Evolutionary conservation across 2,888 invertebrate species (phyloP), one percentile per base, ranked within the genome.

Genomic region (Hirtodrosophila trivittata): DNA sequence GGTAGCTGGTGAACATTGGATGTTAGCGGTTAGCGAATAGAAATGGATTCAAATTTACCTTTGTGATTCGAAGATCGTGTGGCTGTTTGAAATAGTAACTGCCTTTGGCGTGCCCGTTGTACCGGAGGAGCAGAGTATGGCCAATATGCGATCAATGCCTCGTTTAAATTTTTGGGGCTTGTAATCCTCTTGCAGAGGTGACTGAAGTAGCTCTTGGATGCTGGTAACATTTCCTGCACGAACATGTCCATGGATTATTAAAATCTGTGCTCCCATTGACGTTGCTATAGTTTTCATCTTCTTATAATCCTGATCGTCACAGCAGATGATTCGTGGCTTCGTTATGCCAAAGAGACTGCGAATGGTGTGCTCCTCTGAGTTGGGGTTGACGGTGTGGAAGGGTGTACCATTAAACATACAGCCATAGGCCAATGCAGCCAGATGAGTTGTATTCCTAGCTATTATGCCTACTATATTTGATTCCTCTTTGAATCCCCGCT

Each of bases 51-150:
- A 3, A 0, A 26, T 21, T 28, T 30, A 84, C 81, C 86, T 72
- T 25, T 77, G 67, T 1, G 45, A 12, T 12, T 82, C 78, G 16
- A 82, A 82, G 1, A 82, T 57, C 10, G 59, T 60, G 3, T 75
- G 78, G 3, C 87, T 82, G 12, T 82, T 82, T 1, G 81, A 72
- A 12, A 82, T 57, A 6, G 82, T 86, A 1, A 89, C 88, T 1
- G 89, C 90, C 55, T 90, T 90, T 5, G 90, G 88, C 0, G 74
- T 64, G 0, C 89, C 90, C 0, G 90, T 90, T 3, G 90, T 89
- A n/a, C 90, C 90, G 1, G 89, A 90, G 47, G 87, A 89, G 76
- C 77, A 89, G 9, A 90, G 52, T 21, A 90, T 88, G 76, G 80
- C 81, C 75, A 82, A 51, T 10, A 47, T 80, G 6, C 81, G 77